phyloP scores from a whole-genome alignment of 2,797 vertebrate species.

The Eremophila alpestris region DNA sequence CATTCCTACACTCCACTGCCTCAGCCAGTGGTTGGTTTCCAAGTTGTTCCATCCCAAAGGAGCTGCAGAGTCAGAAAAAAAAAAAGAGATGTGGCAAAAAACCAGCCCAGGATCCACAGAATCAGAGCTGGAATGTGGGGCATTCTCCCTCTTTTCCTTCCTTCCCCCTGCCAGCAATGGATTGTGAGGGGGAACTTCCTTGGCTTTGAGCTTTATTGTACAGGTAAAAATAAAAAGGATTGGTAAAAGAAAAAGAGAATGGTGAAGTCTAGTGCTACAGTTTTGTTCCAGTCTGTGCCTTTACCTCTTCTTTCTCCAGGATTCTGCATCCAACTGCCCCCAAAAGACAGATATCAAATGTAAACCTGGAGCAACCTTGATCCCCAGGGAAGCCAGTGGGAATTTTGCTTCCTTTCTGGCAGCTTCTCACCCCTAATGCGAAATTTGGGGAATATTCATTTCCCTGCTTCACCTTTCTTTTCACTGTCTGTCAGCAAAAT shows the following conservation, averaged over 20 bases:
- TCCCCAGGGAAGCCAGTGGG: background rate
- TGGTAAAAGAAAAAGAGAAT: background rate
- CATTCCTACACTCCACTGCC: background rate
- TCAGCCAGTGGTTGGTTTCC: background rate
- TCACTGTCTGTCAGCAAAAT: conserved; percentile 28
- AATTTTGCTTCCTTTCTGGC: background rate
- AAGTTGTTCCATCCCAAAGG: background rate
- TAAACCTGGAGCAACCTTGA: background rate
- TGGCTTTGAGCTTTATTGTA: background rate
- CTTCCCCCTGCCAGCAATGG: background rate
- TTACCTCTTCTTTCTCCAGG: background rate
- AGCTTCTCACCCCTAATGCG: background rate
- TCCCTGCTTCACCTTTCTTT: conserved; percentile 2
- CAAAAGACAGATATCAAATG: background rate
- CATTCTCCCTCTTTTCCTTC: background rate
- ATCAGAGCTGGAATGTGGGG: background rate
- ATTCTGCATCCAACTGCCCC: background rate
- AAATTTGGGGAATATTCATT: conserved; percentile 21
- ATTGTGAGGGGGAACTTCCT: rapidly evolving
- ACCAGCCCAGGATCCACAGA: background rate
- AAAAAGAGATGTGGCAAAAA: background rate
- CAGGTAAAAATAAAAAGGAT: background rate
- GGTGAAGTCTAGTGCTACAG: background rate
- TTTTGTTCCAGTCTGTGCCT: background rate
- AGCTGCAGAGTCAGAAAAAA: background rate